Evolutionary conservation across 2,113 vertebrate genomes (phyloP).

Genomic region (Oreochromis spilurus): DNA sequence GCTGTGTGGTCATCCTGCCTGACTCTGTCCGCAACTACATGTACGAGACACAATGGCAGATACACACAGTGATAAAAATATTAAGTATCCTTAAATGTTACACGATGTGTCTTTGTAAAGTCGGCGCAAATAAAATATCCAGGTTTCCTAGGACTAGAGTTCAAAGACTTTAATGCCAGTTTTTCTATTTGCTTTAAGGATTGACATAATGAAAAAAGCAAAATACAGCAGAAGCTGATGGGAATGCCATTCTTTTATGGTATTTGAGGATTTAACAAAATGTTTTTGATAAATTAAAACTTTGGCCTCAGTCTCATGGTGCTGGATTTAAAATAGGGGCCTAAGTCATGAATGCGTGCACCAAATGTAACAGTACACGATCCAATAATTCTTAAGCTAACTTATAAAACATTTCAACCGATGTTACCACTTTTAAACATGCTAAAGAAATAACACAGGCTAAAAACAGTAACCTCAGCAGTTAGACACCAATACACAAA

Average conservation of each 20-base stretch:
- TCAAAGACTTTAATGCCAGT: not conserved
- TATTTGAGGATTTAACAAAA: not conserved
- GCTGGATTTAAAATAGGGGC: not conserved
- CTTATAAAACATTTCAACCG: not conserved
- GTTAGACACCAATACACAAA: not conserved
- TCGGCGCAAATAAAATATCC: not conserved
- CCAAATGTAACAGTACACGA: not conserved
- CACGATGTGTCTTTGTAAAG: not conserved
- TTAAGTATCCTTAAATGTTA: not conserved
- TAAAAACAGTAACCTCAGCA: not conserved
- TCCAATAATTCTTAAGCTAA: not conserved
- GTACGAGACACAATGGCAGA: constrained; percentile 63
- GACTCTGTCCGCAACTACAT: constrained; percentile 94
- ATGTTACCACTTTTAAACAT: not conserved
- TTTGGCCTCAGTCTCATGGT: not conserved
- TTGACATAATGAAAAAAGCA: not conserved
- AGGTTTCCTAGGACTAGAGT: not conserved
- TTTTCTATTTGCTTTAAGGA: not conserved
- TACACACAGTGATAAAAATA: not conserved
- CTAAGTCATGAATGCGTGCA: not conserved
- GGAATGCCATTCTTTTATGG: not conserved
- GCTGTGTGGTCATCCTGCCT: constrained; percentile 87
- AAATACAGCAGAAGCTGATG: not conserved
- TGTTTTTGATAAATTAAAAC: not conserved
- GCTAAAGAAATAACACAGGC: not conserved